Evolutionary conservation across 2,888 invertebrate genomes (phyloP), one percentile per base, ranked within the genome.

Genomic region (Dysmachus trigonus): DNA sequence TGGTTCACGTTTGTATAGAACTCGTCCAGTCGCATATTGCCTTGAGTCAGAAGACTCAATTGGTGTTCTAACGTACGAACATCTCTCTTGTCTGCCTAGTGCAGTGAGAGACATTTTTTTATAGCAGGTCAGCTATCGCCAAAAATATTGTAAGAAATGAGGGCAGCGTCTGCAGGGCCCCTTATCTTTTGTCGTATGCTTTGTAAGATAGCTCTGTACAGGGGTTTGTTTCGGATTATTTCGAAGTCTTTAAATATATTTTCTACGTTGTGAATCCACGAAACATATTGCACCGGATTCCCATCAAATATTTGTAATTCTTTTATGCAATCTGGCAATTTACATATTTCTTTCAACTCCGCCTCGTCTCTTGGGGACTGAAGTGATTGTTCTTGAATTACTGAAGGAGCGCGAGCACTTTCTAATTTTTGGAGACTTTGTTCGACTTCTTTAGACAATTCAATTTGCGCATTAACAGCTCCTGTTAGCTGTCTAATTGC

Each of bases 1-100:
- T 86, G 77, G 35, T 79, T 86, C n/a, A 86, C 73, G 6, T 72
- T 85, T 1, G 85, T 85, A n/a, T 85, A 85, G 27, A 86, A 85
- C 33, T 79, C 72, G 10, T 86, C 77, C 0, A 86, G 4, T 5
- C 30, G 83, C 77, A n/a, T 41, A 30, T 62, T 84, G 1, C 83
- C 41, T 72, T 82, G 85, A 13, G 35, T n/a, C 38, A 85, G 38
- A 22, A 41, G 3, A 33, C 18, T 13, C 18, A 87, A 18, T 72
- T 87, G 86, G 27, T 87, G 81, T 35, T 87, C 86, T 22, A 87
- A 47, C 5, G 82, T 85, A 27, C 85, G 30, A 7, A 85, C 13
- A 30, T 87, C 87, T 10, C 85, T 77, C 73, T 82, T 85, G 47
- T 87, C 87, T 0, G 87, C 87, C 18, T 87, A 87, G 33, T 87